Evolutionary conservation across 2,113 vertebrate genomes (phyloP).

Genomic region (Labeo catla): DNA sequence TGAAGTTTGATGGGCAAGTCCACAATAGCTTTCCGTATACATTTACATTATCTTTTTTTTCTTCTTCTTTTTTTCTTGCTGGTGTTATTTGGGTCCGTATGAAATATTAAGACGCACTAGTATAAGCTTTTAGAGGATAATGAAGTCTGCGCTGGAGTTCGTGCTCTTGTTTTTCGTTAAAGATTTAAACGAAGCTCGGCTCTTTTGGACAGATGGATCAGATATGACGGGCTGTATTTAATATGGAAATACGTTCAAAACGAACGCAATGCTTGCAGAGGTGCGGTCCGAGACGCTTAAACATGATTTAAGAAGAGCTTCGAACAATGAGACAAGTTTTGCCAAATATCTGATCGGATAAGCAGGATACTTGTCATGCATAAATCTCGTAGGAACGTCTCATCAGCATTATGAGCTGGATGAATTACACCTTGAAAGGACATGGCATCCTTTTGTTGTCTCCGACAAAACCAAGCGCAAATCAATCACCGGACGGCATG

Average conservation of each 20-base stretch:
- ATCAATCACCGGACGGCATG: neutral
- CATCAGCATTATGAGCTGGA: neutral
- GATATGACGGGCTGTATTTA: conserved; percentile 65
- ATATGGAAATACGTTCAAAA: conserved; percentile 56
- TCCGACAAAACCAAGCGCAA: conserved; percentile 14
- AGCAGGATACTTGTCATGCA: neutral
- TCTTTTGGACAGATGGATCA: conserved; percentile 68
- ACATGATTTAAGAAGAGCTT: conserved; percentile 23
- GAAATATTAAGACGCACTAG: conserved; percentile 77
- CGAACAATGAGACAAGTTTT: neutral
- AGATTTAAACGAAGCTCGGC: conserved; percentile 75
- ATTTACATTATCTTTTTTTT: conserved; percentile 58
- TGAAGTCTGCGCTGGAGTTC: conserved; percentile 70
- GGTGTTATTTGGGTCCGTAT: conserved; percentile 75
- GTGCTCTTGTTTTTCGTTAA: conserved; percentile 79
- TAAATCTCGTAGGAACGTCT: neutral
- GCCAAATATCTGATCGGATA: conserved; percentile 6
- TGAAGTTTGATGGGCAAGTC: conserved; percentile 61
- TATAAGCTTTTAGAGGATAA: conserved; percentile 81
- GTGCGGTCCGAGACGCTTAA: conserved; percentile 17
- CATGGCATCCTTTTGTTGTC: conserved; percentile 19
- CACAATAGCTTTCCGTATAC: conserved; percentile 53
- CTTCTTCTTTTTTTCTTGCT: conserved; percentile 75
- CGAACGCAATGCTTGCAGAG: neutral
- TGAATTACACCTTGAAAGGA: conserved; percentile 13